These are phyloP conservation scores for Dreissena polymorpha DNA, from an alignment of 1,140 invertebrate genomes.

Conservation along the genomic window DNA sequence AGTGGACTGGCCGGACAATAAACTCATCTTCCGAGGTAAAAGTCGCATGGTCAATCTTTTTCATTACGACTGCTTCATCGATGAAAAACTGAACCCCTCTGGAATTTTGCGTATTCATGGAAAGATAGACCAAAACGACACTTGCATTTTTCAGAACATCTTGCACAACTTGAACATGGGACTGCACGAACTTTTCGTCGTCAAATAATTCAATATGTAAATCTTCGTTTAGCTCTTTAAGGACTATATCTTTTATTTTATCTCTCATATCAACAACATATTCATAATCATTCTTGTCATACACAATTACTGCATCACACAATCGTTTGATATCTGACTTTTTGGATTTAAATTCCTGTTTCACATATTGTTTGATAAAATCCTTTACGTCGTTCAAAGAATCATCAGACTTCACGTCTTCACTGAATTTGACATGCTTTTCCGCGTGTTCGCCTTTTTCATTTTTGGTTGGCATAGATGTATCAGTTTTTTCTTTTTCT, in stretches of 20 bases:
- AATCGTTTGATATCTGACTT: background rate
- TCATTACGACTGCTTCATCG: background rate
- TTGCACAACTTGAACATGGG: background rate
- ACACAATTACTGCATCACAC: background rate
- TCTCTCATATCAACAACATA: background rate
- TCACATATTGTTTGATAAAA: background rate
- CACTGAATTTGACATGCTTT: no score
- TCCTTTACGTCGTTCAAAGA: background rate
- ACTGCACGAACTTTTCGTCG: background rate
- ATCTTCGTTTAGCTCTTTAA: background rate
- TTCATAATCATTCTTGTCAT: slow-evolving; percentile 7
- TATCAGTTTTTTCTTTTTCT: no score
- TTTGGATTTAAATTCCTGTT: background rate
- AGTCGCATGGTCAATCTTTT: background rate
- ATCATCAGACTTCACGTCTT: no score
- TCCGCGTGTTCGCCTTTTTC: no score
- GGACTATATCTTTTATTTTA: background rate
- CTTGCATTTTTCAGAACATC: background rate
- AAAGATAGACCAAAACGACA: background rate
- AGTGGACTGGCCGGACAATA: background rate
- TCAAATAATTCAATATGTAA: background rate
- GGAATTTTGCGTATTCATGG: background rate
- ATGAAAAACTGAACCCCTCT: background rate
- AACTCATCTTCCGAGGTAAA: background rate
- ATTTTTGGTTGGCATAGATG: no score